Evolutionary conservation across 2,113 vertebrate genomes (phyloP).

Genomic region (Aramus guarauna): DNA sequence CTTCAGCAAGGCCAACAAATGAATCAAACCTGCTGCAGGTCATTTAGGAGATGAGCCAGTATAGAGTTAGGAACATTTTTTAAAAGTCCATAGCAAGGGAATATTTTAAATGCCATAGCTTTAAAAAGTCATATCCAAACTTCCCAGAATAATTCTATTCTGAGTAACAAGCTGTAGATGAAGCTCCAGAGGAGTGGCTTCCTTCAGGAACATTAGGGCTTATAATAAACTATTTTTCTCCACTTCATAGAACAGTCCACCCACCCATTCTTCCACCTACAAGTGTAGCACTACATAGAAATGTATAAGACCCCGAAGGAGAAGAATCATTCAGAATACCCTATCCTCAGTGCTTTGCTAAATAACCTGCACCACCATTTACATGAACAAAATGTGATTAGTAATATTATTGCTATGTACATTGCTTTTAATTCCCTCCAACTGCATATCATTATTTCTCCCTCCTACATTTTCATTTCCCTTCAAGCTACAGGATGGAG

Average conservation of each 20-base stretch:
- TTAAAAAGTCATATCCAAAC: constrained; percentile 10
- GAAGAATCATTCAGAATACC: neutral
- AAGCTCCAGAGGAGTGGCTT: neutral
- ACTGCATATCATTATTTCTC: neutral
- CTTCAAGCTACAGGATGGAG: neutral
- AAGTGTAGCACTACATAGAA: neutral
- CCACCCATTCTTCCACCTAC: constrained; percentile 19
- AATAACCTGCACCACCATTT: neutral
- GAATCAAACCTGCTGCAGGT: constrained; percentile 41
- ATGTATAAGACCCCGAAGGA: neutral
- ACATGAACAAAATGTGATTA: neutral
- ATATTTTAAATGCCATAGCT: constrained; percentile 3
- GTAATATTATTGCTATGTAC: neutral
- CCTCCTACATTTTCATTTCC: neutral
- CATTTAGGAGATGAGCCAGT: constrained; percentile 21
- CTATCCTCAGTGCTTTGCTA: neutral
- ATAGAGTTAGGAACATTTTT: constrained; percentile 1
- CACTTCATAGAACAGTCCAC: constrained; percentile 7
- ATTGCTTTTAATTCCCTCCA: neutral
- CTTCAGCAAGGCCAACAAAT: constrained; percentile 49
- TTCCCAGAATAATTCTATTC: constrained; percentile 2
- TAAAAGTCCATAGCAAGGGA: neutral
- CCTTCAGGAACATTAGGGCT: constrained; percentile 19
- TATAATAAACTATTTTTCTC: constrained; percentile 44
- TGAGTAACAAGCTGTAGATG: neutral